These are phyloP conservation scores for Pollenia labialis DNA, from an alignment of 2,888 invertebrate species.

Conservation along the genomic window DNA sequence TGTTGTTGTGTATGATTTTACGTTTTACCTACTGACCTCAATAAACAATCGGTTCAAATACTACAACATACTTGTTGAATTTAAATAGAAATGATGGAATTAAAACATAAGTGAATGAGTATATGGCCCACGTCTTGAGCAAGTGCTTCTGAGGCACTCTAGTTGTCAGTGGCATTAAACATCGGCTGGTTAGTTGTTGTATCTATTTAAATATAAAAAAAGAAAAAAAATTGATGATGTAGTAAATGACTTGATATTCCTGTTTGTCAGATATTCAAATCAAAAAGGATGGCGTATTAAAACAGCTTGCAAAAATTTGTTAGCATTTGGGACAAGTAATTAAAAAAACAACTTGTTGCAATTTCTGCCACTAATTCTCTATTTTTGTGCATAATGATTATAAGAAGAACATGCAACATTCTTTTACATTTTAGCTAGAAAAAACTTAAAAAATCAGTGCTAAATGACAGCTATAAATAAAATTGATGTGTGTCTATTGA, in stretches of 20 bases:
- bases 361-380: conserved; percentile 19
- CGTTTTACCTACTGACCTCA: conserved; percentile 71
- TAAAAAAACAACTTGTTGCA: conserved; percentile 26
- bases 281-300: conserved; percentile 28
- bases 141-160: conserved; percentile 39
- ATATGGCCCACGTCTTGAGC: conserved; percentile 52
- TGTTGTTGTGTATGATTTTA: conserved; percentile 39
- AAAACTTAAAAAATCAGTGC: conserved; percentile 9
- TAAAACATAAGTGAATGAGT: conserved; percentile 7
- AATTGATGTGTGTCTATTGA: background rate
- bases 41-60: conserved; percentile 48
- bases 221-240: conserved; percentile 12
- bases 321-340: conserved; percentile 21
- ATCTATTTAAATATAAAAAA: too few species aligned
- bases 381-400: conserved; percentile 6
- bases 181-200: background rate
- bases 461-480: conserved; percentile 36
- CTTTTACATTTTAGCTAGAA: background rate
- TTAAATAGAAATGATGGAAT: conserved; percentile 8
- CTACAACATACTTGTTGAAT: conserved; percentile 47
- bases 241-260: conserved; percentile 66
- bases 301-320: background rate
- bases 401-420: conserved; percentile 26
- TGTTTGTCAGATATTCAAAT: conserved; percentile 63
- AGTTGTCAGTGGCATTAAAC: conserved; percentile 43